Percentiles rank a stretch among this genome's conserved stretches.
These are phyloP conservation scores for Oryzias celebensis DNA, from an alignment of 2,113 vertebrate genomes.

Conservation along the genomic window DNA sequence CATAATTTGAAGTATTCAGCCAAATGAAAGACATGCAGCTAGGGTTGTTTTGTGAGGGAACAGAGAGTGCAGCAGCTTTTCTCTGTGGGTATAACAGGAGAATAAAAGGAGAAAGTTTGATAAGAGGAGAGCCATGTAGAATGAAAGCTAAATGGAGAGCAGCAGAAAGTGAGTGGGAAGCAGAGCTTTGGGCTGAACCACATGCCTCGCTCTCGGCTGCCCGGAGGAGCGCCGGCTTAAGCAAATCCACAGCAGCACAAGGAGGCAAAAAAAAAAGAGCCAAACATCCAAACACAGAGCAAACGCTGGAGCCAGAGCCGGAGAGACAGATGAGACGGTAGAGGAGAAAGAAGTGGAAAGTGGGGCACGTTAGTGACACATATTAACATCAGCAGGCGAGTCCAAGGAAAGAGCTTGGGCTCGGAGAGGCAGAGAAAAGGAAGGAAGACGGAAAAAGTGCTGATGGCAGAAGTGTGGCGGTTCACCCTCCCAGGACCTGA, in stretches of 20 bases:
- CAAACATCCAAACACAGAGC: slow-evolving; percentile 13
- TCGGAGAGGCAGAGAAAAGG: slow-evolving; percentile 3
- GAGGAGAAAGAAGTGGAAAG: slow-evolving; percentile 29
- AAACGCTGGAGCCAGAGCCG: slow-evolving; percentile 13
- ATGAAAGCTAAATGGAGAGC: slow-evolving; percentile 17
- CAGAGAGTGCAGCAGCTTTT: neutral
- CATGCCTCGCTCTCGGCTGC: slow-evolving; percentile 52
- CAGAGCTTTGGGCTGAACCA: slow-evolving; percentile 23
- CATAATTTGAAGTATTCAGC: no score
- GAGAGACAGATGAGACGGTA: neutral
- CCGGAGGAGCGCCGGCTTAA: slow-evolving; percentile 37
- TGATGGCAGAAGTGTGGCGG: slow-evolving; percentile 45
- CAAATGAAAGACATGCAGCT: no score
- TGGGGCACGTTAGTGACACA: slow-evolving; percentile 56
- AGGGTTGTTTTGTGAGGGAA: neutral
- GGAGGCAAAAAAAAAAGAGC: slow-evolving; percentile 6
- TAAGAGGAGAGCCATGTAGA: slow-evolving; percentile 17
- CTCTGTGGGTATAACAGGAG: neutral
- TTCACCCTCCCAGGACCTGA: slow-evolving; percentile 37
- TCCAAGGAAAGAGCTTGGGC: slow-evolving; percentile 10
- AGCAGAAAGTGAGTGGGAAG: slow-evolving; percentile 11
- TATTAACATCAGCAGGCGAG: slow-evolving; percentile 32
- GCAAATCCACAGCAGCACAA: slow-evolving; percentile 27
- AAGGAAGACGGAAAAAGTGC: slow-evolving; percentile 44
- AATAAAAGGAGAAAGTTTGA: slow-evolving; percentile 15